Evolutionary conservation across 2,888 invertebrate species (phyloP), one percentile per base, ranked within the genome.

Genomic region (Balanococcus diminutus): DNA sequence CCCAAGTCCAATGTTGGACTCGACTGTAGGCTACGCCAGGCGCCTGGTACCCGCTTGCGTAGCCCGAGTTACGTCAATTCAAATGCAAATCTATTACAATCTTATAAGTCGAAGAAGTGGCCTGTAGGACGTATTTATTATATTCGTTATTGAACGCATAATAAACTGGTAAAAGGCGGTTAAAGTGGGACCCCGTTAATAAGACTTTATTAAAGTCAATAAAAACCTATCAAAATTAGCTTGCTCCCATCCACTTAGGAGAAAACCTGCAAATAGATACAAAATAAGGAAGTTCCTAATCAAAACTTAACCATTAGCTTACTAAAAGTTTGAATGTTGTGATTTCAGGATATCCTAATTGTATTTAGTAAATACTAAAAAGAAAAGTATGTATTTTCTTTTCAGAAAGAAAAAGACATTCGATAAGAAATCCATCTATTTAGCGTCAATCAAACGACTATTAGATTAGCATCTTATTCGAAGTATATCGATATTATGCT

Each of bases 131-230:
- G 82, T 82, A 46, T 46, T 82, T 51, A 82, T 82, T 82, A 82
- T 82, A 46, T 82, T 46, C 82, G 82, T 82, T 36, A 32, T 84
- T 84, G 61, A 84, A 84, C 61, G 84, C 61, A 36, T 84, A 56
- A 67, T 67, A 84, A 84, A 84, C 84, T 84, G 84, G 84, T 84
- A 84, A 84, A 61, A 61, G 84, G 84, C 84, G 61, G 84, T 84
- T 84, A 84, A 84, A 84, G 56, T 61, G 67, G 67, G 84, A 84
- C 84, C 61, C 36, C 25, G n/a, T 84, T 84, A 84, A 84, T 84
- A 84, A 61, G 61, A 84, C 61, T 51, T 84, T 84, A 84, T 84
- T 84, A 84, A 84, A 61, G 56, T 56, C 67, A 84, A 84, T 84
- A 84, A 84, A 84, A 84, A 61, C 61, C 84, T 32, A 84, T 84